Base-by-base conservation (phyloP, 2,888 invertebrate species). In the Nudaria mundana region DNA sequence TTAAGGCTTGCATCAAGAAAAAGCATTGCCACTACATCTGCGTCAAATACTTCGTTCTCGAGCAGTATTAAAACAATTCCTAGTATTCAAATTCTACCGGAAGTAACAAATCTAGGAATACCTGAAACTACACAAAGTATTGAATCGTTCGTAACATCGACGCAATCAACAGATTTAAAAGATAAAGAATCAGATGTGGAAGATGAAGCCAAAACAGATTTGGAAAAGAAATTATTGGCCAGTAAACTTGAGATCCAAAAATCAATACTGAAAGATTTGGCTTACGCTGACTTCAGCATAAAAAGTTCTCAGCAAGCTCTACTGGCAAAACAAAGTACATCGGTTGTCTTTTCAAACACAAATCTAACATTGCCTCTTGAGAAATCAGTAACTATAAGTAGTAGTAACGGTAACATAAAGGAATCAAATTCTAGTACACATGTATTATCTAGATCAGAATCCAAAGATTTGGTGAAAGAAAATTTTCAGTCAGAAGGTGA, bases 191-290 rank as follows among this genome's bases (percentile, higher is more conserved):
- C 4, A 4, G 37, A 31, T 2, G 1, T 2, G 2, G 64, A 58
- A 28, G 60, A 51, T 1, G 70, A 72, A 10, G 64, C 64, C n/a
- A 41, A 58, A 30, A 61, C 59, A 44, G 74, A 77, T 24, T 64
- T 85, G 0, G 71, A 73, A 5, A 74, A 74, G 43, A 50, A 67
- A 44, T 48, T 85, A 2, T 79, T 68, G 31, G 56, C 61, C 1
- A 85, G 86, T 51, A 87, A 80, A 53, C 18, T 74, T 5, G 80
- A 84, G 42, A 75, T 80, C 30, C 83, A 81, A 41, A 87, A 74
- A 50, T 82, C 86, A n/a, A 74, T 88, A 39, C 68, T 88, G 64
- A 80, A 76, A 56, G 86, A 83, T 43, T 59, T 85, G 18, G 76
- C 71, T 3, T 71, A 72, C 29, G 80, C 82, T 24, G 24, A 33